Conservation (phyloP, 2,888 invertebrate genomes). For the Orchesella flavescens region DNA sequence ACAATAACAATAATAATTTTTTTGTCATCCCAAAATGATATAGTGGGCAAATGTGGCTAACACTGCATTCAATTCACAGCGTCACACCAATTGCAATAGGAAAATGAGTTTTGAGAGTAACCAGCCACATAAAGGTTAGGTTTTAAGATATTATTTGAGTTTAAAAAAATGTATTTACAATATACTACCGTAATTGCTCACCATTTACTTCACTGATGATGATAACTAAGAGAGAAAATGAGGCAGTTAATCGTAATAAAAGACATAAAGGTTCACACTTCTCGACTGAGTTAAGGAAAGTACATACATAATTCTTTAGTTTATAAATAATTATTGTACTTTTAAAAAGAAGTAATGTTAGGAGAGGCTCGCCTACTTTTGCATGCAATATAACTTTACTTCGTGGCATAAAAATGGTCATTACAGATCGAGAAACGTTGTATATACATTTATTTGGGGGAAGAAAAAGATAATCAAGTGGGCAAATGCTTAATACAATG, state of each 20-base stretch:
- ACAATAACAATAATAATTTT: conserved; percentile 21
- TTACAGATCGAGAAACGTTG: neutral
- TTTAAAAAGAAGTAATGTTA: too few species aligned
- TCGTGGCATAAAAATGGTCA: conserved; percentile 9
- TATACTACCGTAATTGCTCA: neutral
- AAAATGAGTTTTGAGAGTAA: neutral
- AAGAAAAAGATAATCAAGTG: too few species aligned
- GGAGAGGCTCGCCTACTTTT: too few species aligned
- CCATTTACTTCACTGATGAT: neutral
- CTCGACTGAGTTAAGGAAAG: neutral
- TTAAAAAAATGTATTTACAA: neutral
- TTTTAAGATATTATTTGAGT: neutral
- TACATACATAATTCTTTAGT: too few species aligned
- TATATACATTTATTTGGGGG: neutral
- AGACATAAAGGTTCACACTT: conserved; percentile 47
- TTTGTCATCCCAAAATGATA: neutral
- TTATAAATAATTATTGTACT: too few species aligned
- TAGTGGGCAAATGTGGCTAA: neutral
- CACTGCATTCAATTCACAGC: neutral
- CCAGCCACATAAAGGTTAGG: neutral
- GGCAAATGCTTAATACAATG: neutral
- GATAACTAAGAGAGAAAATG: conserved; percentile 50
- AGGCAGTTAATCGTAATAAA: conserved; percentile 49
- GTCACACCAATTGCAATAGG: conserved; percentile 11
- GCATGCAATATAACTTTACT: too few species aligned